phyloP scores from a whole-genome alignment of 2,113 vertebrate species.

The Mormoops blainvillei region DNA sequence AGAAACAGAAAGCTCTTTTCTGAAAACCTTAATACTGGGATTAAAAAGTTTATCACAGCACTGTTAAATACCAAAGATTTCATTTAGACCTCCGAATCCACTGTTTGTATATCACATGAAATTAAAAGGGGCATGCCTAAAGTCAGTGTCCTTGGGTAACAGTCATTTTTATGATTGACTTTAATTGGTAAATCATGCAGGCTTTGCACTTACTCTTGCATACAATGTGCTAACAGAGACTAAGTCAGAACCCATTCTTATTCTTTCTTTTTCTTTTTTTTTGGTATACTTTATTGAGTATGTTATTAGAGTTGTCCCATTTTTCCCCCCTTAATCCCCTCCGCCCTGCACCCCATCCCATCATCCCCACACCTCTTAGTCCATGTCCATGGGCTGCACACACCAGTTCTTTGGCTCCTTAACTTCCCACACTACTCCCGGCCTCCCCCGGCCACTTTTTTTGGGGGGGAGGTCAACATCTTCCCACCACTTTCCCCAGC shows the following conservation, averaged over 20 bases:
- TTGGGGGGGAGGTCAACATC: too few species aligned
- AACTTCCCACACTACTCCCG: too few species aligned
- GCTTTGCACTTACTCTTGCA: neutral
- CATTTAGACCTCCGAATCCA: neutral
- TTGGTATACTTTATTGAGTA: too few species aligned
- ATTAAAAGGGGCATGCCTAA: constrained; percentile 1
- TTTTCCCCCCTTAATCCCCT: too few species aligned
- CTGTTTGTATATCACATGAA: neutral
- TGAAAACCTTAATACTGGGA: constrained; percentile 6
- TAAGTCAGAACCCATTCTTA: constrained; percentile 30
- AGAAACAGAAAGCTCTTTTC: constrained; percentile 71
- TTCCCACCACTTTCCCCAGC: too few species aligned
- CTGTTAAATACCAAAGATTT: neutral
- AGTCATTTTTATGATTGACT: neutral
- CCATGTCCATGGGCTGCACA: too few species aligned
- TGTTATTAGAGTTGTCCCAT: too few species aligned
- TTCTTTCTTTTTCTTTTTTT: too few species aligned
- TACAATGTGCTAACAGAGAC: constrained; percentile 15
- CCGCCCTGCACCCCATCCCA: too few species aligned
- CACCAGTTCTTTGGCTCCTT: too few species aligned
- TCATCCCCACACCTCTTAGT: too few species aligned
- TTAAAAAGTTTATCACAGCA: constrained; percentile 1
- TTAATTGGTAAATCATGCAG: neutral
- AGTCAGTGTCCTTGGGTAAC: neutral
- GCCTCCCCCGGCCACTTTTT: too few species aligned